Evolutionary conservation across 2,888 invertebrate genomes (phyloP).

Genomic region (Chrysina gloriosa): DNA sequence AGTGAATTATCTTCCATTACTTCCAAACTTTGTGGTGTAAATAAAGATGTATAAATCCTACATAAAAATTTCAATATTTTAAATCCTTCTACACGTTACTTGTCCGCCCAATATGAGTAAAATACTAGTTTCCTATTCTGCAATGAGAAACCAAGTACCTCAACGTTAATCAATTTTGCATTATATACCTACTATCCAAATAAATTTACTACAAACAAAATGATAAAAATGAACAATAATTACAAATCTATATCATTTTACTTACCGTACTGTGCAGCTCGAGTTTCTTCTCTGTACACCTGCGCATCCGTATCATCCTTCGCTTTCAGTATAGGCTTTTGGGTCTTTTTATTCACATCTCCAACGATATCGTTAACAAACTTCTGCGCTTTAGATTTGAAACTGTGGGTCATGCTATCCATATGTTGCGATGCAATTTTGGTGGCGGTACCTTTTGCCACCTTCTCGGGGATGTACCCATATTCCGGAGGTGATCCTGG

Average conservation of each 20-base stretch:
- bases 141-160: no score
- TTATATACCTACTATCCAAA: no score
- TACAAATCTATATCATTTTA: slow-evolving; percentile 5
- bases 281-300: slow-evolving; percentile 77
- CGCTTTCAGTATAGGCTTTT: slow-evolving; percentile 64
- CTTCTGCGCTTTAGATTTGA: slow-evolving; percentile 76
- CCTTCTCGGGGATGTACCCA: slow-evolving; percentile 60
- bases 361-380: slow-evolving; percentile 75
- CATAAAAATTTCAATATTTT: no score
- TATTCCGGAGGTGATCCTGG: slow-evolving; percentile 72
- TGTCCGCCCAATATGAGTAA: no score
- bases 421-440: slow-evolving; percentile 73
- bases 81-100: no score
- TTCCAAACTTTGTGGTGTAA: no score
- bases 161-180: no score
- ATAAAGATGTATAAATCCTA: no score
- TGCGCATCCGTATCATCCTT: slow-evolving; percentile 70
- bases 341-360: slow-evolving; percentile 68
- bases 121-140: no score
- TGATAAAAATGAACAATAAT: not conserved
- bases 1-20: no score
- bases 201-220: no score
- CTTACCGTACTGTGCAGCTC: slow-evolving; percentile 79
- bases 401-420: slow-evolving; percentile 75
- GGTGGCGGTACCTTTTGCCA: slow-evolving; percentile 61